Evolutionary conservation across 2,797 vertebrate genomes (phyloP).

Genomic region (Eulemur mongoz): DNA sequence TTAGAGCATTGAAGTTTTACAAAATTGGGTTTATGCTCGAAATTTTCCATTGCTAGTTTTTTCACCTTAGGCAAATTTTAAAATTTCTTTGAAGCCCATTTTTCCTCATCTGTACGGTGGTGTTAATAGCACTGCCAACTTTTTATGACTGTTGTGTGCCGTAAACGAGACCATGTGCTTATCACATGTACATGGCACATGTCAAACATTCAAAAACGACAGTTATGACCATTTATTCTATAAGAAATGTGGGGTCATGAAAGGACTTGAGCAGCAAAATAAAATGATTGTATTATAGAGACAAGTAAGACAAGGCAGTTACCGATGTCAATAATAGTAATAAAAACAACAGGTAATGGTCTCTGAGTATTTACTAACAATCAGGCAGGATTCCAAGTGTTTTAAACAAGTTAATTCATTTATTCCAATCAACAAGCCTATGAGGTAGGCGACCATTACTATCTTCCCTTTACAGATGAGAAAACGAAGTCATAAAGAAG

Average conservation of each 20-base stretch:
- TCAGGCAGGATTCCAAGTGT: background rate
- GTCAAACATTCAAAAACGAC: background rate
- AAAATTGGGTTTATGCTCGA: background rate
- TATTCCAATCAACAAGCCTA: background rate
- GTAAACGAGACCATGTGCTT: background rate
- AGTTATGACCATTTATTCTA: background rate
- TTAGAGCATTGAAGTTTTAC: background rate
- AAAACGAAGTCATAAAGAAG: background rate
- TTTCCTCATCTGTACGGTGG: background rate
- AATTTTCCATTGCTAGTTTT: background rate
- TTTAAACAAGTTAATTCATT: constrained; percentile 26
- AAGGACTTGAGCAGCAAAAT: background rate
- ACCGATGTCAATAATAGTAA: background rate
- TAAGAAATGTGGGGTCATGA: background rate
- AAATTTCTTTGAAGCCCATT: background rate
- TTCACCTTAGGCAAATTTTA: background rate
- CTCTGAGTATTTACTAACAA: background rate
- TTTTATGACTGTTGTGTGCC: background rate
- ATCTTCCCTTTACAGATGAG: background rate
- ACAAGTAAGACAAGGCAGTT: background rate
- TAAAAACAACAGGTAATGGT: background rate
- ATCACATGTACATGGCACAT: background rate
- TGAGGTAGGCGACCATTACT: background rate
- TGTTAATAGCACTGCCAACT: background rate
- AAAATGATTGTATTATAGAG: background rate